These are phyloP conservation scores for Grus americana DNA, from an alignment of 2,113 vertebrate genomes.

Conservation along the genomic window DNA sequence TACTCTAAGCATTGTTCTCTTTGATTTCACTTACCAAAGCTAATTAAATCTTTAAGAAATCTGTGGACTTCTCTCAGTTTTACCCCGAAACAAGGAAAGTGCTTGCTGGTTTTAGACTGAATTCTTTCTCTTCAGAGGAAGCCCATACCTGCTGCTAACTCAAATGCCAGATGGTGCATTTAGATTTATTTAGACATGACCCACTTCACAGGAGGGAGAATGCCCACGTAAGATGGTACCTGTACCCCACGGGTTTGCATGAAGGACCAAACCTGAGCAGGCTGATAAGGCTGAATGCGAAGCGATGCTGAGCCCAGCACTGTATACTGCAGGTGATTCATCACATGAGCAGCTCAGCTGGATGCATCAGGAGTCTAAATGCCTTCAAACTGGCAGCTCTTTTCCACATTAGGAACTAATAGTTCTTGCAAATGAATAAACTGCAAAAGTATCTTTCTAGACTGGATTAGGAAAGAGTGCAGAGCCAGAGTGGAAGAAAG, in stretches of 20 bases:
- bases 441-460: background rate
- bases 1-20: background rate
- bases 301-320: background rate
- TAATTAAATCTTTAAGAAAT: background rate
- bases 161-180: background rate
- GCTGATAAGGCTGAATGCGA: background rate
- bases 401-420: background rate
- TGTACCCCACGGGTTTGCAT: background rate
- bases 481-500: background rate
- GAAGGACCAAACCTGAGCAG: background rate
- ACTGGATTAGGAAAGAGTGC: background rate
- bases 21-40: background rate
- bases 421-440: background rate
- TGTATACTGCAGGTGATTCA: background rate
- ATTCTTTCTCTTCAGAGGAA: background rate
- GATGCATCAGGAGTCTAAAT: background rate
- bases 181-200: slow-evolving; percentile 34
- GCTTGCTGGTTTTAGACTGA: background rate
- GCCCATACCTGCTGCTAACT: background rate
- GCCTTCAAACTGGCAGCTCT: background rate
- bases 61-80: background rate
- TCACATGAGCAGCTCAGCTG: background rate
- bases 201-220: background rate
- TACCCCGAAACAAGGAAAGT: background rate
- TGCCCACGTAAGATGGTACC: background rate